Percentiles rank a stretch among this genome's conserved stretches.
phyloP scores from a whole-genome alignment of 1,140 invertebrate species.

The Cyrtorhinus lividipennis region DNA sequence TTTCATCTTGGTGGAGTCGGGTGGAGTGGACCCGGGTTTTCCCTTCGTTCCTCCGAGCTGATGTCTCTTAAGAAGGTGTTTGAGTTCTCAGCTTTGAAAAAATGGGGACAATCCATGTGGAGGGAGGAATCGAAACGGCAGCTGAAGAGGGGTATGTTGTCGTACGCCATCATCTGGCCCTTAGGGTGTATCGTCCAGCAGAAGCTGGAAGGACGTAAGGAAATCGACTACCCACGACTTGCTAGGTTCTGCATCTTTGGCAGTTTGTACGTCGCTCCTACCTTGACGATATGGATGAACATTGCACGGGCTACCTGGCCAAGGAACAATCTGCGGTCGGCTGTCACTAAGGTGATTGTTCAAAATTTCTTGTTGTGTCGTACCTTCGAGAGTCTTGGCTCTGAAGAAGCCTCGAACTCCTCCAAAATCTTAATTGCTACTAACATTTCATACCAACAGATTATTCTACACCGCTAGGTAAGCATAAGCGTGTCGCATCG shows the following conservation, averaged over 20 bases:
- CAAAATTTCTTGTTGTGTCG: too few relatives aligned
- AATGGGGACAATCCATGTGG: not conserved
- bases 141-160: conserved; percentile 48
- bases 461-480: too few relatives aligned
- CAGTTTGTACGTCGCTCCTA: conserved; percentile 51
- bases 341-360: conserved; percentile 46
- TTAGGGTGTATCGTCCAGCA: conserved; percentile 45
- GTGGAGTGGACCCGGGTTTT: too few relatives aligned
- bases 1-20: too few relatives aligned
- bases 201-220: conserved; percentile 37
- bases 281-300: conserved; percentile 51
- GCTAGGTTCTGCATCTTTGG: conserved; percentile 52
- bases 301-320: conserved; percentile 47
- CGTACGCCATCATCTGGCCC: conserved; percentile 58
- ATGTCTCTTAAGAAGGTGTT: not conserved
- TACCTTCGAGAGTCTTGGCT: too few relatives aligned
- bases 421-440: too few relatives aligned
- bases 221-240: conserved; percentile 39
- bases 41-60: not conserved
- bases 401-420: too few relatives aligned
- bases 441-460: too few relatives aligned
- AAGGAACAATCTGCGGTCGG: conserved; percentile 41
- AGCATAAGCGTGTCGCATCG: too few relatives aligned
- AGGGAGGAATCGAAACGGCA: not conserved
- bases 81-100: not conserved